Evolutionary conservation across 1,140 invertebrate genomes (phyloP).

Genomic region (Ptiloglossa arizonensis): DNA sequence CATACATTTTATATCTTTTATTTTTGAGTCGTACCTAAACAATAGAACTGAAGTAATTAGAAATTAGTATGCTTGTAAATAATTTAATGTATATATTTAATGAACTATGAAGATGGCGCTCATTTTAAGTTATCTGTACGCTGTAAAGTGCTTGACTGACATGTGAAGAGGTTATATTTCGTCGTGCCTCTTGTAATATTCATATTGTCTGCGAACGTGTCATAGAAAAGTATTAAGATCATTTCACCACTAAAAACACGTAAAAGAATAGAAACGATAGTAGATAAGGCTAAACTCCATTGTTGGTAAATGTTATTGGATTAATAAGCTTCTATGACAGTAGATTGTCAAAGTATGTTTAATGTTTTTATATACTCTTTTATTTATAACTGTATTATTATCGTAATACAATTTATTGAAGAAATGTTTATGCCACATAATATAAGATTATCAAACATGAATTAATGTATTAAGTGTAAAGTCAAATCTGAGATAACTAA

Average conservation of each 20-base stretch:
- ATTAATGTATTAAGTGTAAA: background rate
- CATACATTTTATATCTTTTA: background rate
- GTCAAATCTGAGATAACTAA: background rate
- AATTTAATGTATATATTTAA: slow-evolving; percentile 4
- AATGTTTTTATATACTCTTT: background rate
- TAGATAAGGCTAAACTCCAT: background rate
- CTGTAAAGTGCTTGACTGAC: slow-evolving; percentile 24
- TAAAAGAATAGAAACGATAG: background rate
- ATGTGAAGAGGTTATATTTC: slow-evolving; percentile 46
- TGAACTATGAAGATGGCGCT: slow-evolving; percentile 35
- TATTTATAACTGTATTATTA: background rate
- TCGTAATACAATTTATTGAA: background rate
- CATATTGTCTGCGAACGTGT: background rate
- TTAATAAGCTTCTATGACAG: slow-evolving; percentile 36
- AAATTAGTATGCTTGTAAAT: background rate
- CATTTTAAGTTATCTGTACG: slow-evolving; percentile 35
- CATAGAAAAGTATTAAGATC: slow-evolving; percentile 12
- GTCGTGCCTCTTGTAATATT: background rate
- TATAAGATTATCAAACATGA: background rate
- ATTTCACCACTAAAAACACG: background rate
- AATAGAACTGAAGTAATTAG: background rate
- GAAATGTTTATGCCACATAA: background rate
- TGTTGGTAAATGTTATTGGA: slow-evolving; percentile 10
- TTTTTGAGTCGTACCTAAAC: background rate
- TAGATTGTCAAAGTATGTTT: slow-evolving; percentile 48